phyloP scores from a whole-genome alignment of 2,113 vertebrate species.

The Thinocorus orbignyianus region DNA sequence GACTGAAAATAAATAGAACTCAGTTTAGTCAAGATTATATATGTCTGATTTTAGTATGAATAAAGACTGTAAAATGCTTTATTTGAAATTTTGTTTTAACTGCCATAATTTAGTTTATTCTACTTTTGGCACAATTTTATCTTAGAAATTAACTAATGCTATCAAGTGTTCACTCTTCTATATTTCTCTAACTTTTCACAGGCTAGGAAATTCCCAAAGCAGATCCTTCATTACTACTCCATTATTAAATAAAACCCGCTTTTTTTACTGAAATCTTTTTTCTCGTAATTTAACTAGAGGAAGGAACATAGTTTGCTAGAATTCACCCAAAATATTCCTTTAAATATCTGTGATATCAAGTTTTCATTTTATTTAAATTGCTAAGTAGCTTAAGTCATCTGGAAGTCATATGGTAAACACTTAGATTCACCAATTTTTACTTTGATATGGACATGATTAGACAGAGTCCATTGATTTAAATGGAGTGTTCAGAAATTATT shows the following conservation, averaged over 20 bases:
- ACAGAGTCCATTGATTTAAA: not conserved
- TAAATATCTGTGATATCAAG: not conserved
- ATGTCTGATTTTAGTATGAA: not conserved
- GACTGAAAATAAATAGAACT: not conserved
- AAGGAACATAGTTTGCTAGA: not conserved
- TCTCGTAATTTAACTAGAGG: not conserved
- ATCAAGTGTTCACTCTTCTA: not conserved
- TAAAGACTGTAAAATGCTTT: not conserved
- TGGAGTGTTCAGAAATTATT: not conserved
- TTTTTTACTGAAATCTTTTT: not conserved
- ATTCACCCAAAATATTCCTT: not conserved
- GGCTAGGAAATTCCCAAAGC: not conserved
- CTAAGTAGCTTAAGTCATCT: not conserved
- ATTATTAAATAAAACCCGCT: not conserved
- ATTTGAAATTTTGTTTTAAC: not conserved
- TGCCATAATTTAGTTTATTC: not conserved
- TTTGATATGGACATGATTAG: not conserved
- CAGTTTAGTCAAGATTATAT: not conserved
- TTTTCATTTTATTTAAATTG: not conserved
- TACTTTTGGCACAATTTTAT: not conserved
- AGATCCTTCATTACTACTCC: not conserved
- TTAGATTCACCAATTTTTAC: not conserved
- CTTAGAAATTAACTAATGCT: not conserved
- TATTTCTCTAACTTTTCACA: not conserved
- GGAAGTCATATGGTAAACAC: not conserved